Evolutionary conservation across 2,113 vertebrate species (phyloP), one percentile per base, ranked within the genome.

Genomic region (Pleuronectes platessa): DNA sequence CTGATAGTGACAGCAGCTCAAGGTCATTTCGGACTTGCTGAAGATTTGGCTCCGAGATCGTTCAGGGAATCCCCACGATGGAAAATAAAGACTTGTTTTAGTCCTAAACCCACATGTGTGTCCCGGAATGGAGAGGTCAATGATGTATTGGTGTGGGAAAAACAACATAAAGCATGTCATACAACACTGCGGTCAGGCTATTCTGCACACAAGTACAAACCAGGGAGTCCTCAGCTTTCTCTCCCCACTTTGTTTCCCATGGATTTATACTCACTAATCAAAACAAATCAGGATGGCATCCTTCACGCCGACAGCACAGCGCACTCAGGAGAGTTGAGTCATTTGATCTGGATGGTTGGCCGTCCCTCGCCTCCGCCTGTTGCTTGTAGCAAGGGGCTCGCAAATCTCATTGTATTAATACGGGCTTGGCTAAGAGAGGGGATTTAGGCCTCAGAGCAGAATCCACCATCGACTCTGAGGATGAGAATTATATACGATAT

Each of bases 311-410:
- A 89, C 88, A 88, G 86, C 69, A 31, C 71, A 91, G 70, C 21
- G 86, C 81, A 80, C 86, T 78, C 86, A 8, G 58, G 90, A 89
- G 89, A 83, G 72, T 88, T 86, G 71, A 89, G 87, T 91, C 82
- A 89, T 91, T 89, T 89, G 87, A 90, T 91, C 85, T 85, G 87
- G 84, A 90, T 85, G 85, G 80, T 78, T 81, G 69, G 71, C 70
- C 70, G 71, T 84, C 83, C 85, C 73, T 73, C 10, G 68, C 55
- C 69, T 69, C 74, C 21, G 85, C 69, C 80, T 89, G 78, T 88
- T 87, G 85, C 85, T 80, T 70, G 82, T 83, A 72, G 56, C 81
- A 58, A 72, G 79, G 80, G 81, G 71, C 82, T 79, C 85, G 79
- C 90, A 89, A 87, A 90, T 89, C 83, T 84, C 49, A 55, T 71